Base-by-base conservation (phyloP, 2,113 vertebrate species). In the Paramormyrops kingsleyae region DNA sequence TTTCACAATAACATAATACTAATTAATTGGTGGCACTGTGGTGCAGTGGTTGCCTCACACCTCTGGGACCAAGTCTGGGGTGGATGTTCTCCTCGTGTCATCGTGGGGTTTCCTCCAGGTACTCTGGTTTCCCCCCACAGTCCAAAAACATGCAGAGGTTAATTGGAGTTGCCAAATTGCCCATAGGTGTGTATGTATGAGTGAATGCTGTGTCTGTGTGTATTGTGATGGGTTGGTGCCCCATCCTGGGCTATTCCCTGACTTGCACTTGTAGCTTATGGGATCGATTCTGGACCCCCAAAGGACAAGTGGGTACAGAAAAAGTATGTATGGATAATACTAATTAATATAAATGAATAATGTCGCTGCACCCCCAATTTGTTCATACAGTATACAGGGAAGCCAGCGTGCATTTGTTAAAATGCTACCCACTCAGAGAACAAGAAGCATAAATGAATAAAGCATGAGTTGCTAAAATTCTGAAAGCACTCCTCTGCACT, bases 381-480 rank as follows among this genome's bases (percentile, higher is more conserved):
- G 24, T 66, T 66, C n/a, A 66, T 27, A n/a, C n/a, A n/a, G n/a
- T n/a, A 66, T 27, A 66, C 2, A 31, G 84, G 6, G n/a, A 52
- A 52, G 47, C 47, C 84, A 50, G n/a, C 27, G 27, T 66, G 17
- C 62, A 47, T 27, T 85, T 66, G 53, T 17, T 85, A 35, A 86
- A 89, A 89, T 24, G 62, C 52, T 3, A 89, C 24, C n/a, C 80
- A 8, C 83, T 85, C 80, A 89, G 42, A 74, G 24, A 52, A 46
- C 52, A 70, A 12, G n/a, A 70, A 70, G 10, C n/a, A 70, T 12
- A 86, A 12, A 85, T 91, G 85, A 90, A 90, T 90, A 87, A 90
- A 70, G 62, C 90, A 90, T 74, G 56, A 62, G 52, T 27, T 77
- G 10, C 19, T 27, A 35, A 31, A 62, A 53, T 21, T n/a, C 62